Evolutionary conservation across 2,888 invertebrate species (phyloP).

Genomic region (Nephrotoma appendiculata): DNA sequence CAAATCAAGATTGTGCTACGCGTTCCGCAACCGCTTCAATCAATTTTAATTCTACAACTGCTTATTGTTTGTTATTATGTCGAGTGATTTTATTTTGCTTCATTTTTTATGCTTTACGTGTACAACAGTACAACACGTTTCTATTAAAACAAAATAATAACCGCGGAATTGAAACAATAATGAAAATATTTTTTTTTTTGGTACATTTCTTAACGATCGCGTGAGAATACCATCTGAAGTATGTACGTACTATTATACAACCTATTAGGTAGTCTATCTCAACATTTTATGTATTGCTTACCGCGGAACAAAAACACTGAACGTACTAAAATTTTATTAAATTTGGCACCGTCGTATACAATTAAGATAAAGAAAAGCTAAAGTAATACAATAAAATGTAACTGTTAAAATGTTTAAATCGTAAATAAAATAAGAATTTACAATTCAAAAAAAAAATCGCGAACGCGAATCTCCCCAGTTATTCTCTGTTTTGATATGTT

Average conservation of each 20-base stretch:
- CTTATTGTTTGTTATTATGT: neutral
- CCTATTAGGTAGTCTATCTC: too few species aligned
- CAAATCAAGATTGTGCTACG: neutral
- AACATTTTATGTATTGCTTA: neutral
- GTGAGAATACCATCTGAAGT: neutral
- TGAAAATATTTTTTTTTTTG: neutral
- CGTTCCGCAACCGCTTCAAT: neutral
- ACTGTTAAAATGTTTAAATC: neutral
- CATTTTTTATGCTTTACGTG: neutral
- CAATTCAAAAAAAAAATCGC: neutral
- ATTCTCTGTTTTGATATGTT: neutral
- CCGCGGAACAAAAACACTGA: neutral
- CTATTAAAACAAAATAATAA: neutral
- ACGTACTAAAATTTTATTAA: neutral
- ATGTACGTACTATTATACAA: too few species aligned
- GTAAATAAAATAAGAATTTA: neutral
- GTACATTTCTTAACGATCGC: neutral
- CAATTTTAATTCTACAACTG: neutral
- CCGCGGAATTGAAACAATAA: neutral
- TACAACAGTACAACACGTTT: neutral
- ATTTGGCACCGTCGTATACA: neutral
- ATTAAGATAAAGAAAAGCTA: neutral
- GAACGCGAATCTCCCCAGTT: neutral
- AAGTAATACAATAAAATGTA: neutral
- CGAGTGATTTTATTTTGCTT: neutral